A percentile compares a stretch with the other conserved stretches of the same genome.
Conservation (phyloP, 2,888 invertebrate genomes). For the Thecophora atra region DNA sequence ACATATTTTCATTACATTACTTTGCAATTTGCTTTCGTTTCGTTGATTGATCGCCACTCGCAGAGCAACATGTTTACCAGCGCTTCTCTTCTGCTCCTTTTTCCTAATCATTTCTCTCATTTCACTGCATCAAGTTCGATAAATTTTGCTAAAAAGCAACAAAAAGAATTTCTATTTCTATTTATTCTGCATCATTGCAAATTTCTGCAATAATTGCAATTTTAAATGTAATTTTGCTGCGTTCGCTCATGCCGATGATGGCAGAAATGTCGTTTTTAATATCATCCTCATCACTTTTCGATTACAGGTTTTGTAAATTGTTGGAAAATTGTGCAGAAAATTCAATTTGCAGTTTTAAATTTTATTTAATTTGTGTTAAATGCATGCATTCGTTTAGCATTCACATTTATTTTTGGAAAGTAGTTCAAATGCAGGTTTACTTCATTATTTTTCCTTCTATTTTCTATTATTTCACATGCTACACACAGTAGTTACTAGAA, state of each 20-base stretch:
- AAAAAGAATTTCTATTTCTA: slow-evolving; percentile 17
- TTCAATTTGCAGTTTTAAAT: slow-evolving; percentile 7
- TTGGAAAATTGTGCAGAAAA: not conserved
- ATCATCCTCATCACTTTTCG: slow-evolving; percentile 21
- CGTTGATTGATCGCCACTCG: too few species aligned
- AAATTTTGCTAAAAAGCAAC: not conserved
- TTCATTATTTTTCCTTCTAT: too few species aligned
- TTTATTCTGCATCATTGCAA: slow-evolving; percentile 36
- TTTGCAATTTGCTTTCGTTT: too few species aligned
- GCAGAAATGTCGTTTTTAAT: slow-evolving; percentile 7
- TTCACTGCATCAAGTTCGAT: not conserved
- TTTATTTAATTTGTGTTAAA: slow-evolving; percentile 29
- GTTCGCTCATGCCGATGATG: not conserved
- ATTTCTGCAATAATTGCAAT: slow-evolving; percentile 40
- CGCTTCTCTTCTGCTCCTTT: not conserved
- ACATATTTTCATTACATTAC: too few species aligned
- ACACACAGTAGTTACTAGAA: too few species aligned
- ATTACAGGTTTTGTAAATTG: slow-evolving; percentile 20
- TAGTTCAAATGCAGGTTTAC: too few species aligned
- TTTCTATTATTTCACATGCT: too few species aligned
- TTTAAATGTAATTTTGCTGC: slow-evolving; percentile 35
- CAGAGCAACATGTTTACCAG: too few species aligned
- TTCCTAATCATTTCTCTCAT: slow-evolving; percentile 5
- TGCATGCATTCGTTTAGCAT: slow-evolving; percentile 22
- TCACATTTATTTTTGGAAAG: not conserved